Conservation (phyloP, 2,888 invertebrate genomes). For the Tinea trinotella region DNA sequence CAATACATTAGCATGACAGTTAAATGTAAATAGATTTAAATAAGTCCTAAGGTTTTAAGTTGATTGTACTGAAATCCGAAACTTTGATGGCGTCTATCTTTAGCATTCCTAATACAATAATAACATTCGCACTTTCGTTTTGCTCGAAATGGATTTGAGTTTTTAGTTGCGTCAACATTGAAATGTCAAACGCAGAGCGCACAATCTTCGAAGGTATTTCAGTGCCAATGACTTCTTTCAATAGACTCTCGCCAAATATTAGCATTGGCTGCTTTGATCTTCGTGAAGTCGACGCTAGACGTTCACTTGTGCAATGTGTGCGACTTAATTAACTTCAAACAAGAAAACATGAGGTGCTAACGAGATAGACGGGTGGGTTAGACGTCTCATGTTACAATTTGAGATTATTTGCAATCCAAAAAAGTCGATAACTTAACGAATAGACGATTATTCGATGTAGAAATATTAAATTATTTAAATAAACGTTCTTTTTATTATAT, state of each 20-base stretch:
- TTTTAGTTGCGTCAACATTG: conserved; percentile 13
- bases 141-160: conserved; percentile 10
- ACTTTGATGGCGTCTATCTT: conserved; percentile 2
- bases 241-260: conserved; percentile 58
- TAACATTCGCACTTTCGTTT: conserved; percentile 10
- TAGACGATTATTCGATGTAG: too few species aligned
- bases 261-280: conserved; percentile 59
- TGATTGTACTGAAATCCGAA: too few species aligned
- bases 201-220: conserved; percentile 11
- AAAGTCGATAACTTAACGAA: too few species aligned
- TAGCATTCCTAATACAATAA: conserved; percentile 7
- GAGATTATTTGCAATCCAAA: too few species aligned
- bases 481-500: too few species aligned
- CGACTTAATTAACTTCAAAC: conserved; percentile 67
- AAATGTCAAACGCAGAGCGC: conserved; percentile 9
- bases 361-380: conserved; percentile 25
- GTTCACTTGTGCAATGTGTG: conserved; percentile 56
- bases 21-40: not conserved
- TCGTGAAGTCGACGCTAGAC: conserved; percentile 31
- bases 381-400: not conserved
- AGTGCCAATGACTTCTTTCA: conserved; percentile 64
- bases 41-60: not conserved
- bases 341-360: conserved; percentile 58
- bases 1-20: too few species aligned
- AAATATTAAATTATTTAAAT: too few species aligned